Conservation (phyloP, 1,140 invertebrate species). For the Schlechtendalia chinensis region DNA sequence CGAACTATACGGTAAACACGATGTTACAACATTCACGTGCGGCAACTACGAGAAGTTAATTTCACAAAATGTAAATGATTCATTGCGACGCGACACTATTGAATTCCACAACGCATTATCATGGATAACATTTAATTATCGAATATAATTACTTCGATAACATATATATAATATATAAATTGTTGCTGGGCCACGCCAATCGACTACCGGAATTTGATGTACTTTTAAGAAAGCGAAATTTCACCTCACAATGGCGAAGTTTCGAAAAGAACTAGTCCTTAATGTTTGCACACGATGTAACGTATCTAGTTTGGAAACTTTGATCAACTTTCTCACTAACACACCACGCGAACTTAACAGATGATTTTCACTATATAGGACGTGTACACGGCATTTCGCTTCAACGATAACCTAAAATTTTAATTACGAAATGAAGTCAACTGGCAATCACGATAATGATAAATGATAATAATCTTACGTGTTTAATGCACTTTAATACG, state of each 20-base stretch:
- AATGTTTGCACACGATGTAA: background rate
- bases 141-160: slow-evolving; percentile 1
- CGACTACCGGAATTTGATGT: background rate
- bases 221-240: background rate
- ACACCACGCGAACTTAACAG: background rate
- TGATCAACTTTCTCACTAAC: background rate
- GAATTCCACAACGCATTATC: background rate
- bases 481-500: background rate
- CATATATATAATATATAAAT: no score
- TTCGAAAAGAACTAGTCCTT: background rate
- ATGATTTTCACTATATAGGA: background rate
- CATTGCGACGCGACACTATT: no score
- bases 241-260: background rate
- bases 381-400: background rate
- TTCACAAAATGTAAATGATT: no score
- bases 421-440: slow-evolving; percentile 3
- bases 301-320: background rate
- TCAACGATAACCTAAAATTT: background rate
- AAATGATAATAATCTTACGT: no score
- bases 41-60: no score
- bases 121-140: slow-evolving; percentile 12
- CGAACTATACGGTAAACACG: no score
- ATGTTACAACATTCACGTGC: no score
- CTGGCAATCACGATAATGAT: background rate
- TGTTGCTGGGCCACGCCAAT: background rate